These are phyloP conservation scores for Nematopogon swammerdamellus DNA, from an alignment of 2,888 invertebrate species.

Conservation along the genomic window DNA sequence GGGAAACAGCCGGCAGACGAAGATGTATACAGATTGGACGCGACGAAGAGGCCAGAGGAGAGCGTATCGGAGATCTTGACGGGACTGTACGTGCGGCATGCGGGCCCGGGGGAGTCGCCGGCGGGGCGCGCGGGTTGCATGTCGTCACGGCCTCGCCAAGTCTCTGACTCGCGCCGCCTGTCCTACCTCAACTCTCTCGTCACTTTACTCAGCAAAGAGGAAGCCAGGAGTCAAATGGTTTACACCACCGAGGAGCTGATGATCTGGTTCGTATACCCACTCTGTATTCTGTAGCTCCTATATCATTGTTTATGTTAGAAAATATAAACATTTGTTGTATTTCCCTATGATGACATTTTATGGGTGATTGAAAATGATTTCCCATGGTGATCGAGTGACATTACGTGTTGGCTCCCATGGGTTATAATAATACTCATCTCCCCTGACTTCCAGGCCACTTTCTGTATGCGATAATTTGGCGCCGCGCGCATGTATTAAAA, in stretches of 20 bases:
- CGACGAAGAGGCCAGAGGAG: constrained; percentile 57
- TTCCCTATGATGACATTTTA: too few relatives aligned
- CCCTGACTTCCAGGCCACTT: too few relatives aligned
- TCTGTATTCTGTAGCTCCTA: too few relatives aligned
- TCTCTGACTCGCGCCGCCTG: constrained; percentile 75
- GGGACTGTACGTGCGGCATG: constrained; percentile 34
- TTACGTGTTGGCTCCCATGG: too few relatives aligned
- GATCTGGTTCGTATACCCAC: constrained; percentile 64
- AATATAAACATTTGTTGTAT: too few relatives aligned
- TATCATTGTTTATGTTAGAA: too few relatives aligned
- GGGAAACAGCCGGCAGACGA: constrained; percentile 51
- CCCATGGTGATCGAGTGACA: too few relatives aligned
- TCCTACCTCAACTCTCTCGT: constrained; percentile 88
- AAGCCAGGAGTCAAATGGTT: constrained; percentile 61
- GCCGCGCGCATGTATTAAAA: too few relatives aligned
- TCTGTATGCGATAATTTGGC: too few relatives aligned
- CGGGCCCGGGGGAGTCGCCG: constrained; percentile 50
- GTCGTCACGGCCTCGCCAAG: constrained; percentile 51
- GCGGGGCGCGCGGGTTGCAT: constrained; percentile 54
- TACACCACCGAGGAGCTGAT: constrained; percentile 79
- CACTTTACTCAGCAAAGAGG: constrained; percentile 67
- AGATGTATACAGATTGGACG: constrained; percentile 63
- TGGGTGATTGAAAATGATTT: too few relatives aligned
- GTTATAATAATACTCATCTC: too few relatives aligned
- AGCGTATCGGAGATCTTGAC: constrained; percentile 62